Conservation (phyloP, 1,140 invertebrate genomes). For the Daktulosphaira vitifoliae region DNA sequence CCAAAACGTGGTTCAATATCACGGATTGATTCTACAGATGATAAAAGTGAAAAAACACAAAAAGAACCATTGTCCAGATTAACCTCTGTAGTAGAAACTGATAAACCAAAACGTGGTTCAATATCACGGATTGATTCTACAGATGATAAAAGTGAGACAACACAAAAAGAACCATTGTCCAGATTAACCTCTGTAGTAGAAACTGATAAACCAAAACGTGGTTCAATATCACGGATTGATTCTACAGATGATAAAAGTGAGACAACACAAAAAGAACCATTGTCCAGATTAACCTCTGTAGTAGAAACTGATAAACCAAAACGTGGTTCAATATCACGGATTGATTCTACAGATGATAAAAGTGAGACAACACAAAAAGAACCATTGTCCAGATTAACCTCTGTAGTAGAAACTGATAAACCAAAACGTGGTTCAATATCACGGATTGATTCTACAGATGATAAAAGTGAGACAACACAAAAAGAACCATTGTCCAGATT, state of each 20-base stretch:
- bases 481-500: too few species aligned
- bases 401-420: neutral
- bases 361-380: neutral
- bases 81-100: too few species aligned
- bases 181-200: neutral
- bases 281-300: too few species aligned
- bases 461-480: neutral
- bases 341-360: neutral
- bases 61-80: neutral
- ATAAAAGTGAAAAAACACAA: neutral
- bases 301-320: too few species aligned
- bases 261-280: too few species aligned
- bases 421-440: constrained; percentile 6
- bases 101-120: too few species aligned
- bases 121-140: too few species aligned
- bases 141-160: neutral
- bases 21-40: neutral
- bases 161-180: neutral
- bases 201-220: neutral
- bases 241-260: too few species aligned
- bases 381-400: neutral
- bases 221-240: too few species aligned
- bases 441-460: neutral
- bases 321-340: neutral
- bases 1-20: too few species aligned